A percentile compares a stretch with the other conserved stretches of the same genome.
Conservation (phyloP, 2,797 vertebrate genomes). For the Gallinago solitaria region DNA sequence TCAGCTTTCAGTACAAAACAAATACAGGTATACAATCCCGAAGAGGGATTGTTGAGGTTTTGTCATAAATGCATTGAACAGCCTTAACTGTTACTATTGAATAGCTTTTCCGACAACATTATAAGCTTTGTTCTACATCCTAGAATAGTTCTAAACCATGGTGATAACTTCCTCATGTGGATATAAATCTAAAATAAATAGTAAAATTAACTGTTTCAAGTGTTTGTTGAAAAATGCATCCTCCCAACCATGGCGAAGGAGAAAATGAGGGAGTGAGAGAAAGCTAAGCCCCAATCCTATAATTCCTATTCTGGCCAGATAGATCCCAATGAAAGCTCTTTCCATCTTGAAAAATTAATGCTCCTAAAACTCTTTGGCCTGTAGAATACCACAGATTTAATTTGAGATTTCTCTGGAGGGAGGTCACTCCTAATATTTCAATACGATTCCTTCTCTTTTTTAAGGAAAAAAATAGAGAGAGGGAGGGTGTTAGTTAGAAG, state of each 20-base stretch:
- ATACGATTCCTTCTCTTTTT: background rate
- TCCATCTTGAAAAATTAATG: background rate
- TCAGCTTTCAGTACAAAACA: background rate
- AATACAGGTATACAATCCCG: background rate
- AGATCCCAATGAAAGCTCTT: background rate
- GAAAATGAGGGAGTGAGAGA: background rate
- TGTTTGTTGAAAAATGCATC: background rate
- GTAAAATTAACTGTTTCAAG: slow-evolving; percentile 27
- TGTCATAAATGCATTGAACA: background rate
- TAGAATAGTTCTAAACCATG: background rate
- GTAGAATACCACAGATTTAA: background rate
- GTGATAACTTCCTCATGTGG: slow-evolving; percentile 40
- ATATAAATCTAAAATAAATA: slow-evolving; percentile 32
- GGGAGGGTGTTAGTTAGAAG: background rate
- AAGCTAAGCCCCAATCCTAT: background rate
- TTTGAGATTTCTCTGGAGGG: background rate
- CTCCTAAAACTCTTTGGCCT: background rate
- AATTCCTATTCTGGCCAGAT: background rate
- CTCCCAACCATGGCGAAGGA: background rate
- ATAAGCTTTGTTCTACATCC: slow-evolving; percentile 4
- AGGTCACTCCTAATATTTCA: background rate
- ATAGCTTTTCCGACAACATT: background rate
- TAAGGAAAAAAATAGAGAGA: background rate
- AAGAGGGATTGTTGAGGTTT: background rate
- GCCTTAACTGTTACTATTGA: background rate